Conservation (phyloP, 1,140 invertebrate species). For the Drosophila equinoxialis region DNA sequence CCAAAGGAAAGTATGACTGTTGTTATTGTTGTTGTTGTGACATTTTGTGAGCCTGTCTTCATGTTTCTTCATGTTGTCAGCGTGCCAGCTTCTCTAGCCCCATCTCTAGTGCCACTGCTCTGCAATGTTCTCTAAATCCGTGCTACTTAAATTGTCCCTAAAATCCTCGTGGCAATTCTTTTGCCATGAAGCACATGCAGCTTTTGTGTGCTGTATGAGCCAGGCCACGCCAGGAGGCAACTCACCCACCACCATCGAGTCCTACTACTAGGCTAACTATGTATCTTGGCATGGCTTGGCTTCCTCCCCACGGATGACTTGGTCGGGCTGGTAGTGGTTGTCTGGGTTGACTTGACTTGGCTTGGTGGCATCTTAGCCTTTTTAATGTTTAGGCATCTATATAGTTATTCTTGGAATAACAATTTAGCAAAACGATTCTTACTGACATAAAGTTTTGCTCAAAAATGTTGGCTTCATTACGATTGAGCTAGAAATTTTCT, state of each 20-base stretch:
- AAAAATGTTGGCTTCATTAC: no score
- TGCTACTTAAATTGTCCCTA: constrained; percentile 81
- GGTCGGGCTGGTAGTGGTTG: constrained; percentile 7
- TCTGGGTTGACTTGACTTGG: constrained; percentile 40
- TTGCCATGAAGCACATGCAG: constrained; percentile 79
- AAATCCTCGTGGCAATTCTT: constrained; percentile 81
- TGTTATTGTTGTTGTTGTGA: constrained; percentile 45
- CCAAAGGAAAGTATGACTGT: no score
- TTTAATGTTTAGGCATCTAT: no score
- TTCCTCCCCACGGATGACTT: neutral
- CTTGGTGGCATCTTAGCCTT: constrained; percentile 57
- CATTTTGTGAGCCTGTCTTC: constrained; percentile 67
- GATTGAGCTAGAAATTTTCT: neutral
- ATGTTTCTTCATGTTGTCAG: constrained; percentile 69
- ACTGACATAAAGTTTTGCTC: no score
- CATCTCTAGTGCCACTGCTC: constrained; percentile 42
- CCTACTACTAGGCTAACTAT: constrained; percentile 56
- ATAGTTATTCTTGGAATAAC: no score
- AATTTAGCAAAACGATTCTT: no score
- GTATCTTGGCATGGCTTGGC: constrained; percentile 29
- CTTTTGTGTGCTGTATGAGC: constrained; percentile 75
- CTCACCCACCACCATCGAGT: constrained; percentile 32
- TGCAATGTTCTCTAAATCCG: constrained; percentile 69
- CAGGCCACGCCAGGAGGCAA: constrained; percentile 38
- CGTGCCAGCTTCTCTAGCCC: constrained; percentile 25